A percentile compares a stretch with the other conserved stretches of the same genome.
phyloP scores from a whole-genome alignment of 2,797 vertebrate species.

The Tokudaia tokunoshimensis region DNA sequence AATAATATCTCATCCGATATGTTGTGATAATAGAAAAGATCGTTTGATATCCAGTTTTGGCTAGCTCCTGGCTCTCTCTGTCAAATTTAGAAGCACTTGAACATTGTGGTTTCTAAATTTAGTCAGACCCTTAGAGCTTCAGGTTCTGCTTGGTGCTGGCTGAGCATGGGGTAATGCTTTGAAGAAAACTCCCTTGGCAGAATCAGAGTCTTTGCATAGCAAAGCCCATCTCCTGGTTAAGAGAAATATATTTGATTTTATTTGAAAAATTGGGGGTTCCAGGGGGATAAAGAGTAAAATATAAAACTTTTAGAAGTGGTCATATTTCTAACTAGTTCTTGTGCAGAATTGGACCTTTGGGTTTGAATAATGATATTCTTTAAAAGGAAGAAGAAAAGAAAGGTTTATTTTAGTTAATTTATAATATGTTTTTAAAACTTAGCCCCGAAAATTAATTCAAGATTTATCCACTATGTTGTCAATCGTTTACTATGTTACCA shows the following conservation, averaged over 20 bases:
- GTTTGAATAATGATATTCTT: background rate
- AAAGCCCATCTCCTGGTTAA: constrained; percentile 53
- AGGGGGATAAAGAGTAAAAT: constrained; percentile 70
- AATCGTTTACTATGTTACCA: background rate
- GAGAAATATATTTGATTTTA: constrained; percentile 67
- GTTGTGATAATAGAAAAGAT: constrained; percentile 54
- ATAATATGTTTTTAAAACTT: background rate
- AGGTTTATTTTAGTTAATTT: constrained; percentile 9
- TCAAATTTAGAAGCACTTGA: constrained; percentile 79
- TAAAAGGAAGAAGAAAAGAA: background rate
- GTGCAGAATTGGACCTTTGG: constrained; percentile 36
- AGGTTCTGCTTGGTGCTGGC: constrained; percentile 72
- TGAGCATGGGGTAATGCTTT: constrained; percentile 66
- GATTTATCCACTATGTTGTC: background rate
- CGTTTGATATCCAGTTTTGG: constrained; percentile 57
- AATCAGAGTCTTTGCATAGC: background rate
- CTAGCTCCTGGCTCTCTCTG: constrained; percentile 62
- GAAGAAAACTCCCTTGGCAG: constrained; percentile 67
- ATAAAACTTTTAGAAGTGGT: constrained; percentile 55
- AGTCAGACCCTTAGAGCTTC: constrained; percentile 77
- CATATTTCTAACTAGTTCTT: constrained; percentile 55
- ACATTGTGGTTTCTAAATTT: constrained; percentile 81
- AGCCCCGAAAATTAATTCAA: constrained; percentile 2
- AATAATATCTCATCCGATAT: constrained; percentile 50
- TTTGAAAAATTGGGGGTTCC: constrained; percentile 56